These are phyloP conservation scores for Heliconius cydno DNA, from an alignment of 2,888 invertebrate genomes.

Conservation along the genomic window DNA sequence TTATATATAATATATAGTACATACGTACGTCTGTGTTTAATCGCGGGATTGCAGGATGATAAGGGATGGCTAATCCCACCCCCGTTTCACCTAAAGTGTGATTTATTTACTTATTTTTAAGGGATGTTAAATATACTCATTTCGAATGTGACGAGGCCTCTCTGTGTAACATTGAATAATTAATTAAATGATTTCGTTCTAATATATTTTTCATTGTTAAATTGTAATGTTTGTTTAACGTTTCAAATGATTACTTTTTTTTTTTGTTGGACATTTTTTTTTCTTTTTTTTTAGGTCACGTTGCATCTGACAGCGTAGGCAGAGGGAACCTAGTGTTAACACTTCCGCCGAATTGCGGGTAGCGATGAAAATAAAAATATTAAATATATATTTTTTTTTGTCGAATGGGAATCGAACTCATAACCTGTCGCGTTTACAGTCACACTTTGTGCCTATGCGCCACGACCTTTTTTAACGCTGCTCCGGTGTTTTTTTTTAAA, in stretches of 20 bases:
- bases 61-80: conserved; percentile 38
- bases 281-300: too few relatives aligned
- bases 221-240: neutral
- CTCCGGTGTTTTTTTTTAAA: too few relatives aligned
- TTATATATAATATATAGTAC: neutral
- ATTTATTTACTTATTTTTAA: conserved; percentile 39
- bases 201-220: conserved; percentile 12
- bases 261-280: neutral
- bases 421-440: too few relatives aligned
- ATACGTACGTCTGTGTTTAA: conserved; percentile 39
- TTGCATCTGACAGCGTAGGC: too few relatives aligned
- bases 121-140: neutral
- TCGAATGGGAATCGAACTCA: too few relatives aligned
- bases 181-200: conserved; percentile 27
- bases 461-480: too few relatives aligned
- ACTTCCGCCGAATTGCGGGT: neutral
- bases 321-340: neutral
- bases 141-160: neutral
- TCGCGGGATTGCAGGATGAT: conserved; percentile 36
- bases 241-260: neutral
- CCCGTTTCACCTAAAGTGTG: conserved; percentile 32
- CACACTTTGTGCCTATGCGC: too few relatives aligned
- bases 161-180: conserved; percentile 25
- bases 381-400: too few relatives aligned
- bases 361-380: too few relatives aligned